Evolutionary conservation across 2,797 vertebrate genomes (phyloP), one percentile per base, ranked within the genome.

Genomic region (Sebastes trivittatus): DNA sequence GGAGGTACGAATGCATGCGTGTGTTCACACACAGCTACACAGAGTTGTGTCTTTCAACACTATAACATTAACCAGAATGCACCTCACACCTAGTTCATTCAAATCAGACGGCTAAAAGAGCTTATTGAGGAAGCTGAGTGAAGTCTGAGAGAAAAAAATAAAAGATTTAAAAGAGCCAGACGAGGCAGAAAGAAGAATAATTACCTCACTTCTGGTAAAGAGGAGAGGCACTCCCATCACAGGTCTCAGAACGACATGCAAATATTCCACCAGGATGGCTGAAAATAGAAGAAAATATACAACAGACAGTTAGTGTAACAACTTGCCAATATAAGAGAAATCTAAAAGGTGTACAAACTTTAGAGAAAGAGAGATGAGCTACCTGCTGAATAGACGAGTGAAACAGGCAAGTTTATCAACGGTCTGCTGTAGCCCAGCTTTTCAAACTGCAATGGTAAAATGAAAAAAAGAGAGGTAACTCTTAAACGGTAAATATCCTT

Each of bases 121-220:
- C 30, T 29, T n/a, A 14, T 38, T 42, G 42, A 23, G 22, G 27
- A 5, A 32, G 25, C 1, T 36, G 14, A 49, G 34, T 6, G 29
- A 56, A 56, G 7, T 3, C 20, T 30, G 13, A 52, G 22, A 49
- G 5, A 3, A 63, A 23, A 23, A 14, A 36, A 34, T 16, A 7
- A 22, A 38, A 3, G 36, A 25, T 56, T 36, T 22, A 38, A 62
- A 49, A 67, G 11, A 70, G 30, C n/a, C 6, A 81, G 22, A 34
- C 5, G 5, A 49, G 22, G n/a, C 9, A 23, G 7, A 64, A 54
- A 49, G 18, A 60, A 42, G 61, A 4, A 23, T 27, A 29, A 30
- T 95, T 96, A 98, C 98, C 97, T 99, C 98, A 66, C 94, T 98
- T 77, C 97, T 96, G 83, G 98, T 99, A 77, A 99, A 95, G 72